Conservation (phyloP, 2,888 invertebrate genomes). For the Gari tellinella region DNA sequence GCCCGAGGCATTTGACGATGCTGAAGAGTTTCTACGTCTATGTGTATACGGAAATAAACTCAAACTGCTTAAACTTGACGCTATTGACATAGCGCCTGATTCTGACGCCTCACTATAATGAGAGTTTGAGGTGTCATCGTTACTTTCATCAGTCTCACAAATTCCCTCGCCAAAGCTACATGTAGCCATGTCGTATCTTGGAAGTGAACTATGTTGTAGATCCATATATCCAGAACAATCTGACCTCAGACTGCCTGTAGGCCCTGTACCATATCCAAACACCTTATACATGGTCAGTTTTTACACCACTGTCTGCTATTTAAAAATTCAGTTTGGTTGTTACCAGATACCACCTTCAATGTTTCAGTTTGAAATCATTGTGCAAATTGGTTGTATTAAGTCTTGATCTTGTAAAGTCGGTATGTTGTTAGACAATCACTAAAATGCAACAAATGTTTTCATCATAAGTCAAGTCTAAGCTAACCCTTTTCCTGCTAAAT, state of each 20-base stretch:
- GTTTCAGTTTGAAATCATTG: too few relatives aligned
- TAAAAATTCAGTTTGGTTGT: too few relatives aligned
- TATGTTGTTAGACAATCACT: too few relatives aligned
- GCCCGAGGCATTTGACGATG: constrained; percentile 41
- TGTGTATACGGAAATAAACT: constrained; percentile 49
- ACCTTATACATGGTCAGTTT: constrained; percentile 41
- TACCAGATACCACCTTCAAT: too few relatives aligned
- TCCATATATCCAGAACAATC: constrained; percentile 44
- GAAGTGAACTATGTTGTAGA: constrained; percentile 41
- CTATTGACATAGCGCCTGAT: constrained; percentile 51
- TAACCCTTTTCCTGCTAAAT: too few relatives aligned
- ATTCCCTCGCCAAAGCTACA: constrained; percentile 43
- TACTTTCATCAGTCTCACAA: constrained; percentile 54
- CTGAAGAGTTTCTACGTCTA: constrained; percentile 38
- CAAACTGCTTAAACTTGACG: constrained; percentile 58
- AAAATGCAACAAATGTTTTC: too few relatives aligned
- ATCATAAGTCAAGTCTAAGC: too few relatives aligned
- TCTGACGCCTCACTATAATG: constrained; percentile 57
- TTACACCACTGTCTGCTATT: too few relatives aligned
- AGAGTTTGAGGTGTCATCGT: constrained; percentile 56
- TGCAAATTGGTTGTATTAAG: too few relatives aligned
- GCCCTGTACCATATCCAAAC: constrained; percentile 51
- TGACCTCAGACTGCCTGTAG: constrained; percentile 49
- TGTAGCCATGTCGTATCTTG: constrained; percentile 40
- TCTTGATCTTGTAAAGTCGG: too few relatives aligned